Base-by-base conservation (phyloP, 2,888 invertebrate species). In the Lithophane leautieri region DNA sequence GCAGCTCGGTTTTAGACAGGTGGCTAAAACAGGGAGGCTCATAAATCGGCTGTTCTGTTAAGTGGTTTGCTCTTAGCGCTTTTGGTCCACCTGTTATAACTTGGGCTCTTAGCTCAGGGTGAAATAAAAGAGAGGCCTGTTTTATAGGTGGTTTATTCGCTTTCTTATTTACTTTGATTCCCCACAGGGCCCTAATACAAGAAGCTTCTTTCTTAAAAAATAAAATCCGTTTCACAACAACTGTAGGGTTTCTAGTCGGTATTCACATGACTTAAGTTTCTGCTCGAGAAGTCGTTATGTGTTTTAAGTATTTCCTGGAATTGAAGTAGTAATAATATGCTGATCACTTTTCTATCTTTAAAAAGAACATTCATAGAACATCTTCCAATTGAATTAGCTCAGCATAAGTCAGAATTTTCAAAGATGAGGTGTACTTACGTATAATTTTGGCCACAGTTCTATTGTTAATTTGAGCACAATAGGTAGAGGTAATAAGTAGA, bases 1-100 rank as follows among this genome's bases (percentile, higher is more conserved):
- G 58, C 14, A 40, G 28, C n/a, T 47, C 22, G 25, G 44, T 34
- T 81, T 25, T 81, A 52, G 28, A 52, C 83, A 78, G 62, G 25
- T 83, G 62, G 50, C 52, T 44, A 19, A 52, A 67, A 50, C 14
- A 25, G 3, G 16, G n/a, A 54, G 16, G 56, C 62, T 25, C 14
- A 28, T 82, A 65, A 40, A 58, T 76, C 22, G 58, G 50, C 8
- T 71, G 28, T 52, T 47, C 40, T 54, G 61, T 14, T 19, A 71
- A 71, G 52, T 47, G 44, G 44, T 71, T 52, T 54, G 25, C 40
- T 61, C 25, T 22, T 54, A 40, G 34, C 14, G 1, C 34, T 47
- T 62, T 14, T n/a, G 22, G 50, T n/a, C 2, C 56, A 77, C 61
- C 56, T 56, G 62, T 63, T 74, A 25, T 25, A 34, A 81, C 28